These are phyloP conservation scores for Netelia fuscicornis DNA, from an alignment of 2,888 invertebrate species.

Conservation along the genomic window DNA sequence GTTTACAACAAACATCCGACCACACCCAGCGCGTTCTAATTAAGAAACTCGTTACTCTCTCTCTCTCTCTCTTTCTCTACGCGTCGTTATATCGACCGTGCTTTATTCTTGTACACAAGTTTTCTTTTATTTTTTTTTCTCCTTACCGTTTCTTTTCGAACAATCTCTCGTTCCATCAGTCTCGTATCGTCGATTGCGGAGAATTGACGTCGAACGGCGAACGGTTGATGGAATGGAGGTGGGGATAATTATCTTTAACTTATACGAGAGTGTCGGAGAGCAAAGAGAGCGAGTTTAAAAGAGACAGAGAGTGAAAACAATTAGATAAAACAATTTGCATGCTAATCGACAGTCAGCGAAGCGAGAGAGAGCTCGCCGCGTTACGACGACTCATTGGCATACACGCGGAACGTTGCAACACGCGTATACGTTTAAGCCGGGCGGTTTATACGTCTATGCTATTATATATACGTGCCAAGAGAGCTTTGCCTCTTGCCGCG, in stretches of 20 bases:
- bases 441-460: conserved; percentile 1
- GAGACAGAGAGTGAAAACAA: conserved; percentile 64
- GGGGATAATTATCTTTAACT: conserved; percentile 62
- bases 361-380: conserved; percentile 26
- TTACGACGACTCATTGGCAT: conserved; percentile 6
- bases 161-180: neutral
- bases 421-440: conserved; percentile 10
- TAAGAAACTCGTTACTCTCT: conserved; percentile 42
- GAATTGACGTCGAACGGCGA: conserved; percentile 45
- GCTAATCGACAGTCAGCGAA: conserved; percentile 69
- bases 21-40: conserved; percentile 49
- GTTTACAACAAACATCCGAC: conserved; percentile 24
- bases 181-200: conserved; percentile 47
- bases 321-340: conserved; percentile 74
- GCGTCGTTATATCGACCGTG: conserved; percentile 52
- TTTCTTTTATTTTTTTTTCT: neutral
- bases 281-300: conserved; percentile 25
- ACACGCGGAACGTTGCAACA: neutral
- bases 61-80: conserved; percentile 4
- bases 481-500: conserved; percentile 40
- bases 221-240: neutral
- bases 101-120: neutral
- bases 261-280: conserved; percentile 36
- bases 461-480: conserved; percentile 17
- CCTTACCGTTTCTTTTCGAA: neutral